Conservation (phyloP, 92 coral and sea anemone genomes). For the Palythoa caribaeorum region DNA sequence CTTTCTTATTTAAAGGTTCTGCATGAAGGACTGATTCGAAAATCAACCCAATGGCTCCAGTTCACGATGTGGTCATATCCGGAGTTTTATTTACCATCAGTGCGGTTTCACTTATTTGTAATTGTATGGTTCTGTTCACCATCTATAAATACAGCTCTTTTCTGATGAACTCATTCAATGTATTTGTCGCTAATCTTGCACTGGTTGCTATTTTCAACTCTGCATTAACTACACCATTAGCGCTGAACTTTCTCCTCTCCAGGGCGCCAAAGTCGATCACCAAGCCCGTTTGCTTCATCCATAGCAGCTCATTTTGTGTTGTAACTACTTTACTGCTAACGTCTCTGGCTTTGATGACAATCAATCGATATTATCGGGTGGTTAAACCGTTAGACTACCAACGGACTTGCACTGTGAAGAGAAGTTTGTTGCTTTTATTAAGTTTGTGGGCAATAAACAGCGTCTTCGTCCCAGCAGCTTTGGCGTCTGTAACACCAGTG, state of each 20-base stretch:
- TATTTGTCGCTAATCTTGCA: slow-evolving; percentile 8
- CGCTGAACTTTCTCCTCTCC: slow-evolving; percentile 3
- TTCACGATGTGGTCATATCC: background rate
- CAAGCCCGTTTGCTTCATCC: slow-evolving; percentile 8
- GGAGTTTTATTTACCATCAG: background rate
- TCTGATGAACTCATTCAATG: slow-evolving; percentile 11
- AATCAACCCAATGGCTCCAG: background rate
- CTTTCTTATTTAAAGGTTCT: no score
- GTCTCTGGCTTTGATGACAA: slow-evolving; percentile 22
- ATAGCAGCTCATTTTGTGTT: background rate
- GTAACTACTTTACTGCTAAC: slow-evolving; percentile 4
- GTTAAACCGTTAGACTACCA: slow-evolving; percentile 3
- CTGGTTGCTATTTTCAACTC: slow-evolving; percentile 12
- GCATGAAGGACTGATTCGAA: background rate
- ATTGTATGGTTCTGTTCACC: slow-evolving; percentile 11
- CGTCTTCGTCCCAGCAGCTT: background rate
- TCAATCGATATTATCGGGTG: slow-evolving; percentile 22
- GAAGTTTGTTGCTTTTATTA: background rate
- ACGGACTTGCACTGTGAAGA: slow-evolving; percentile 6
- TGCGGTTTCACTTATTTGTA: background rate
- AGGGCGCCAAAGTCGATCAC: background rate
- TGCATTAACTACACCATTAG: background rate
- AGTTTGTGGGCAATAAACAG: background rate
- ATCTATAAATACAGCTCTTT: background rate
- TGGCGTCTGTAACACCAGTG: slow-evolving; percentile 2